These are phyloP conservation scores for Pachycephala philippinensis DNA, from an alignment of 2,113 vertebrate genomes.

Conservation along the genomic window DNA sequence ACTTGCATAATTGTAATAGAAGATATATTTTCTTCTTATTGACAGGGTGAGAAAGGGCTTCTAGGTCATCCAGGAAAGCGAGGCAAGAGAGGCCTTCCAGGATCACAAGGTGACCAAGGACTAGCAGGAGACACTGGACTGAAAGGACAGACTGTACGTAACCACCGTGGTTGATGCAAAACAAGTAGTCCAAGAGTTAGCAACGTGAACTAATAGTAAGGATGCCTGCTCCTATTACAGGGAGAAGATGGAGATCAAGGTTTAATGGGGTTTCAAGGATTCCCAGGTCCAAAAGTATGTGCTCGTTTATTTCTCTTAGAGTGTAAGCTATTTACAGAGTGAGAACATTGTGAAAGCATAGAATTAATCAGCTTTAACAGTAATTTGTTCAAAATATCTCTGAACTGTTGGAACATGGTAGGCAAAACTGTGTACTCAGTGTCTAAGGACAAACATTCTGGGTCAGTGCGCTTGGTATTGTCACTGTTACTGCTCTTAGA, in stretches of 20 bases:
- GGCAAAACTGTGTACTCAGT: not conserved
- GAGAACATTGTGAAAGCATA: not conserved
- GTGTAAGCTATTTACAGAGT: not conserved
- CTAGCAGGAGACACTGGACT: conserved; percentile 77
- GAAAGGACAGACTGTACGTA: conserved; percentile 87
- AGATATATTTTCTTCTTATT: not conserved
- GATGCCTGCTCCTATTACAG: conserved; percentile 73
- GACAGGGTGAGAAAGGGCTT: conserved; percentile 87
- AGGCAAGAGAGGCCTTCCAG: conserved; percentile 82
- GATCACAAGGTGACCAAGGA: conserved; percentile 88
- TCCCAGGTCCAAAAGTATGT: conserved; percentile 90
- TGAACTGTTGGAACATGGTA: not conserved
- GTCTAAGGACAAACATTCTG: not conserved
- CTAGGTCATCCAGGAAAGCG: conserved; percentile 80
- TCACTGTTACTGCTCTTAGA: not conserved
- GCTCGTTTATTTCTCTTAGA: not conserved
- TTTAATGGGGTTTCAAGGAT: conserved; percentile 89
- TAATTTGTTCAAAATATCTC: not conserved
- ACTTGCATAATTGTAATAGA: not conserved
- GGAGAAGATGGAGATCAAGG: conserved; percentile 87
- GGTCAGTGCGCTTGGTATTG: not conserved
- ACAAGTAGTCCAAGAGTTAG: not conserved
- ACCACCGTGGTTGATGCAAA: not conserved
- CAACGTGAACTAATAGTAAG: not conserved
- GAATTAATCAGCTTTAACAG: conserved; percentile 10